Evolutionary conservation across 2,797 vertebrate species (phyloP).

Genomic region (Neomorphus geoffroyi): DNA sequence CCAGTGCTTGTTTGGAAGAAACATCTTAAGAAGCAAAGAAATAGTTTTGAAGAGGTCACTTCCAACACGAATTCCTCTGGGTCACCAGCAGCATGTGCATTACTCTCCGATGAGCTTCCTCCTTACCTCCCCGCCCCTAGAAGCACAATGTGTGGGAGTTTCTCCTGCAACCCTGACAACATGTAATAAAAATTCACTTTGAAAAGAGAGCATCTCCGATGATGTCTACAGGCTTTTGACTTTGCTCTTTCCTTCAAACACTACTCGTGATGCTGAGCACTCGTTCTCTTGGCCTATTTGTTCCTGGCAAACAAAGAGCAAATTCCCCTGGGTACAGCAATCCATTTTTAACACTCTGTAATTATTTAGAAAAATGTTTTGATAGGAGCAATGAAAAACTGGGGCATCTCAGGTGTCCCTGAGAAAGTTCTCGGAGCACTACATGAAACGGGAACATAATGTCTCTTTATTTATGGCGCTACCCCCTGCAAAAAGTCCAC

Average conservation of each 20-base stretch:
- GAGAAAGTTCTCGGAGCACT: slow-evolving; percentile 11
- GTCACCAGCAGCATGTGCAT: not conserved
- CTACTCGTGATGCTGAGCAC: slow-evolving; percentile 52
- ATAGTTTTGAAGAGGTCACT: slow-evolving; percentile 17
- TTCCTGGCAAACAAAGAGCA: slow-evolving; percentile 64
- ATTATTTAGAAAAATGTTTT: slow-evolving; percentile 68
- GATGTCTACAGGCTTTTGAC: slow-evolving; percentile 50
- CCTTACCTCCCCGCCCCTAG: not conserved
- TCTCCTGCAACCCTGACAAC: not conserved
- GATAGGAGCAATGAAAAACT: slow-evolving; percentile 45
- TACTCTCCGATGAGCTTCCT: not conserved
- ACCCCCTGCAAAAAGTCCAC: not conserved
- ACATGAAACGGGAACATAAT: not conserved
- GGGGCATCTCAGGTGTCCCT: slow-evolving; percentile 53
- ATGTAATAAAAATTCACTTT: slow-evolving; percentile 12
- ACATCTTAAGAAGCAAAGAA: not conserved
- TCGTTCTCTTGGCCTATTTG: slow-evolving; percentile 65
- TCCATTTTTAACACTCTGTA: slow-evolving; percentile 64
- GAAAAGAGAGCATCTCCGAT: not conserved
- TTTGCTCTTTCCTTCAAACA: slow-evolving; percentile 68
- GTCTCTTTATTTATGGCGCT: not conserved
- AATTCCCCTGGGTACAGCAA: slow-evolving; percentile 55
- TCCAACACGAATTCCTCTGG: not conserved
- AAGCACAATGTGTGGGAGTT: not conserved
- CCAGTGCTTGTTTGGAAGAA: not conserved